These are phyloP conservation scores for Typhlichthys eigenmanni DNA, from an alignment of 2,797 vertebrate species.

Conservation along the genomic window DNA sequence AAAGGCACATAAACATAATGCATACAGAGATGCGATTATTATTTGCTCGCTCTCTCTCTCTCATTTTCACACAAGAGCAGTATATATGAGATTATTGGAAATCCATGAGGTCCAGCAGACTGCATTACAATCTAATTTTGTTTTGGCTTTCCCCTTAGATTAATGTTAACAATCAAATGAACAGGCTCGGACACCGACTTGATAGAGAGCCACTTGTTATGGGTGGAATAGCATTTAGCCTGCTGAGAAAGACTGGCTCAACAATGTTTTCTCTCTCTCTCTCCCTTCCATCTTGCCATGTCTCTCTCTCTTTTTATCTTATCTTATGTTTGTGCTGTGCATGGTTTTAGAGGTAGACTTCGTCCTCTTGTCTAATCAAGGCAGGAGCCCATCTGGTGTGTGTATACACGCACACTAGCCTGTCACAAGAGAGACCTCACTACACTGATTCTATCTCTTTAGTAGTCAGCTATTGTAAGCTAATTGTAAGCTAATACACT, in stretches of 20 bases:
- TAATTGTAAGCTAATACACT: too few species aligned
- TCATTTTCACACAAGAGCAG: slow-evolving; percentile 1
- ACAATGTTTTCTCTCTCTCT: not conserved
- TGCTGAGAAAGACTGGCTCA: not conserved
- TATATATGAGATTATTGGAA: slow-evolving; percentile 46
- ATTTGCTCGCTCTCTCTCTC: not conserved
- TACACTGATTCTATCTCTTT: too few species aligned
- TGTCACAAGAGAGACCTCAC: too few species aligned
- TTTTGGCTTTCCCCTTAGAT: slow-evolving; percentile 32
- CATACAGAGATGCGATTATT: not conserved
- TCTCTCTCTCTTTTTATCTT: not conserved
- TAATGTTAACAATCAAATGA: slow-evolving; percentile 27
- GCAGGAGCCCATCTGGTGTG: too few species aligned
- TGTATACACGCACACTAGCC: too few species aligned
- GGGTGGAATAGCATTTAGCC: slow-evolving; percentile 19
- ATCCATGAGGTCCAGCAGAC: slow-evolving; percentile 37
- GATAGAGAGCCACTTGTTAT: slow-evolving; percentile 20
- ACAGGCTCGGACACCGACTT: slow-evolving; percentile 7
- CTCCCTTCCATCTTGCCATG: not conserved
- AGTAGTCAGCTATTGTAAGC: too few species aligned
- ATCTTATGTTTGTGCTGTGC: not conserved
- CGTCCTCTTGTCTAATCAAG: too few species aligned
- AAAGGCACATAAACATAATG: not conserved
- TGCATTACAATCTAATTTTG: slow-evolving; percentile 36
- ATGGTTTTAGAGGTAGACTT: too few species aligned